These are phyloP conservation scores for Notechis scutatus DNA, from an alignment of 2,113 vertebrate genomes.

Conservation along the genomic window DNA sequence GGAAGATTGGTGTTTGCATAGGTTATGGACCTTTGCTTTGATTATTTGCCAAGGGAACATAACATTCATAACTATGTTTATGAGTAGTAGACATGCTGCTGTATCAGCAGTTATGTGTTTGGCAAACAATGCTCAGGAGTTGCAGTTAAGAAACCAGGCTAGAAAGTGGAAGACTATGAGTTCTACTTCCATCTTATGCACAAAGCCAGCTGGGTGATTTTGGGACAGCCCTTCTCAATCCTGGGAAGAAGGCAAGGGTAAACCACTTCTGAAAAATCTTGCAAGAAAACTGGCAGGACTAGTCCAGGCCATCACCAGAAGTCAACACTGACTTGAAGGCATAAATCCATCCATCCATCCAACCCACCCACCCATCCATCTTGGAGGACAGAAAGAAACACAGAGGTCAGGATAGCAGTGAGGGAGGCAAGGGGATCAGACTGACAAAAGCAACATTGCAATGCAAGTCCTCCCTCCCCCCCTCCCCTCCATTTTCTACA, in stretches of 20 bases:
- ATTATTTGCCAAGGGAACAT: not conserved
- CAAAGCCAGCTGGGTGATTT: not conserved
- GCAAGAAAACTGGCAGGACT: not conserved
- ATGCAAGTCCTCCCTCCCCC: not conserved
- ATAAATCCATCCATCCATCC: not conserved
- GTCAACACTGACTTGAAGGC: not conserved
- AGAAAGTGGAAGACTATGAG: not conserved
- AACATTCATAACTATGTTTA: not conserved
- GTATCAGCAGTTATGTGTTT: not conserved
- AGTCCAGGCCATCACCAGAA: not conserved
- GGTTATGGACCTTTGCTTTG: not conserved
- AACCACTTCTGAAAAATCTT: not conserved
- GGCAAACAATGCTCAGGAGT: not conserved
- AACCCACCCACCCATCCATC: not conserved
- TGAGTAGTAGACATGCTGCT: not conserved
- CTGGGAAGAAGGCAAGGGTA: not conserved
- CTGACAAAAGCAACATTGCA: not conserved
- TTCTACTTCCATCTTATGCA: not conserved
- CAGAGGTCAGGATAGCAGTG: not conserved
- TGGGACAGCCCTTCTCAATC: not conserved
- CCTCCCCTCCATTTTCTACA: not conserved
- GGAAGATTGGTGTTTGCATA: not conserved
- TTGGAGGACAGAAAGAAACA: not conserved
- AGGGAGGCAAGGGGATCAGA: not conserved
- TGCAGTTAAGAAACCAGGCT: not conserved